A percentile compares a stretch with the other conserved stretches of the same genome.
Conservation (phyloP, 1,140 invertebrate species). For the Bombus picipes region DNA sequence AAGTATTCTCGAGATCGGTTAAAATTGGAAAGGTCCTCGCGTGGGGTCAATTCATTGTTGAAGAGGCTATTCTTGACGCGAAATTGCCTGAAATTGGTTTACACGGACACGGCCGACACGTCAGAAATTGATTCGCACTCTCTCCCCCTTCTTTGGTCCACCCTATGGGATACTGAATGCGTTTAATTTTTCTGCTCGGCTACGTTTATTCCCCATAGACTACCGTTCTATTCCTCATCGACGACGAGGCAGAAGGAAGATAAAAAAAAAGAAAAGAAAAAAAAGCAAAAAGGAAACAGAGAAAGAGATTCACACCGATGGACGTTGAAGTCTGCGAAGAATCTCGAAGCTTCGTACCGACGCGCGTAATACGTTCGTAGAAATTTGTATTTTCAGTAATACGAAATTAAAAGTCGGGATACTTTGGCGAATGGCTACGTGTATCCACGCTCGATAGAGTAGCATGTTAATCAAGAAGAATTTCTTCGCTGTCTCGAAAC, state of each 20-base stretch:
- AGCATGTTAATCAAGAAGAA: not conserved
- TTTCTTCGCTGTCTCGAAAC: not conserved
- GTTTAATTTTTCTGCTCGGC: slow-evolving; percentile 78
- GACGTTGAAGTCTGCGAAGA: not conserved
- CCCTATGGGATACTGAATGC: slow-evolving; percentile 72
- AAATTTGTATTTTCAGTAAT: not conserved
- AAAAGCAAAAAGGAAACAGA: not conserved
- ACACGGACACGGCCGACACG: slow-evolving; percentile 74
- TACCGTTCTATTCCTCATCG: slow-evolving; percentile 14
- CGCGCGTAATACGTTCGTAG: not conserved
- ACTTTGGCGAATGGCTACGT: no score
- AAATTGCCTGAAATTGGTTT: slow-evolving; percentile 84
- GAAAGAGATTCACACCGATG: not conserved
- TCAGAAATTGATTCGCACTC: slow-evolving; percentile 78
- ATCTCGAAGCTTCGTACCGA: not conserved
- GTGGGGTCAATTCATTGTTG: slow-evolving; percentile 79
- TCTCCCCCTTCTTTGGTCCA: slow-evolving; percentile 31
- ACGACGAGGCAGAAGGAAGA: not conserved
- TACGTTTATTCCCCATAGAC: slow-evolving; percentile 61
- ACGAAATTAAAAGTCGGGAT: not conserved
- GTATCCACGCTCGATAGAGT: not conserved
- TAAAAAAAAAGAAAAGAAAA: not conserved
- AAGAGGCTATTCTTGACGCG: slow-evolving; percentile 82
- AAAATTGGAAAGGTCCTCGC: slow-evolving; percentile 81
- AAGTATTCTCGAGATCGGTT: slow-evolving; percentile 75